phyloP scores from a whole-genome alignment of 2,888 invertebrate species.

The Hypena proboscidalis region DNA sequence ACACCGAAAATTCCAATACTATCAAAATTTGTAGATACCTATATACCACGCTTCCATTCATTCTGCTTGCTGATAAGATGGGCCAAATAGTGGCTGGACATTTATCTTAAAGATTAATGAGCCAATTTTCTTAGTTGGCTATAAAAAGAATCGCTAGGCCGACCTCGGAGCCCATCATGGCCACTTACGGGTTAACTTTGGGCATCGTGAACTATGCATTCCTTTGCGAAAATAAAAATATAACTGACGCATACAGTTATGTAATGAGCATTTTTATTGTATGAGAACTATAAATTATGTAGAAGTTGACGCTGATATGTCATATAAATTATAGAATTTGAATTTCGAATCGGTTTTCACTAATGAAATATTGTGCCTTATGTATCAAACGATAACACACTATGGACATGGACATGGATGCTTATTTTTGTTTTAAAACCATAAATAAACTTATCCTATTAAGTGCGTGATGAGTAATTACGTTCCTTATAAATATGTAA shows the following conservation, averaged over 20 bases:
- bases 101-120: slow-evolving; percentile 85
- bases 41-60: slow-evolving; percentile 74
- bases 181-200: slow-evolving; percentile 72
- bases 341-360: slow-evolving; percentile 14
- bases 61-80: slow-evolving; percentile 79
- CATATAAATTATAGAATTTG: slow-evolving; percentile 19
- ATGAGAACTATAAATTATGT: slow-evolving; percentile 15
- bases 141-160: slow-evolving; percentile 83
- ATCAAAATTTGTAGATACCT: slow-evolving; percentile 68
- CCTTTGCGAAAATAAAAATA: slow-evolving; percentile 41
- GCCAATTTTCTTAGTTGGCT: slow-evolving; percentile 85
- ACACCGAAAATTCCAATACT: slow-evolving; percentile 54
- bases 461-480: slow-evolving; percentile 32
- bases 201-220: slow-evolving; percentile 54
- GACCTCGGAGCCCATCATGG: slow-evolving; percentile 66
- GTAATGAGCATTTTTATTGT: slow-evolving; percentile 13
- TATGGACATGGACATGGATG: slow-evolving; percentile 8
- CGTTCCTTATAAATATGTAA: slow-evolving; percentile 34
- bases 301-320: slow-evolving; percentile 14
- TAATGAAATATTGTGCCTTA: slow-evolving; percentile 8
- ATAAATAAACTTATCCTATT: slow-evolving; percentile 31
- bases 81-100: slow-evolving; percentile 82
- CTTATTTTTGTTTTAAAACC: slow-evolving; percentile 15
- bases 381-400: neutral
- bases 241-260: slow-evolving; percentile 14